Percentiles rank a stretch among this genome's conserved stretches.
Conservation (phyloP, 1,140 invertebrate species). For the Cataglyphis hispanica region DNA sequence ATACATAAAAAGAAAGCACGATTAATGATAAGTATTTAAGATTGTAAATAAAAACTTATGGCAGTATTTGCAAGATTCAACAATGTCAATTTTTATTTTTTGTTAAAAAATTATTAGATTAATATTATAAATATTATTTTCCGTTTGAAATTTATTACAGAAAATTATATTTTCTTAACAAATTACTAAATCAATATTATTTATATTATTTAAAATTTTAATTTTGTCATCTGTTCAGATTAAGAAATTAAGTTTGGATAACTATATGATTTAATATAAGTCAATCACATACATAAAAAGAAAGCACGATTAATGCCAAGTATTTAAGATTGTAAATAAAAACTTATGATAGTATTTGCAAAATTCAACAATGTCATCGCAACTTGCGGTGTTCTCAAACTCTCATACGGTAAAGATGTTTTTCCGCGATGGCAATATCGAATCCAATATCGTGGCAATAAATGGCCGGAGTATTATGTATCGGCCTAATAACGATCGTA, state of each 20-base stretch:
- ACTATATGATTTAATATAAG: background rate
- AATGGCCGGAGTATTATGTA: constrained; percentile 71
- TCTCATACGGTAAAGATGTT: constrained; percentile 57
- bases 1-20: background rate
- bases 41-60: constrained; percentile 27
- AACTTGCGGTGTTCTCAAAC: constrained; percentile 22
- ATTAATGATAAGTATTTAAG: constrained; percentile 12
- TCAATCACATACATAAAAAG: background rate
- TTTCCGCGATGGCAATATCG: constrained; percentile 66
- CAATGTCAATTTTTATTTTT: no score
- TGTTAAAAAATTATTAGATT: constrained; percentile 9
- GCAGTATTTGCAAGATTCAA: constrained; percentile 30
- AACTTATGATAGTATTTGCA: constrained; percentile 8
- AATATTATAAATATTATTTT: background rate
- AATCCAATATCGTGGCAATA: constrained; percentile 66
- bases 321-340: constrained; percentile 30
- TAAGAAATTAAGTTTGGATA: background rate
- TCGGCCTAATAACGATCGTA: constrained; percentile 74
- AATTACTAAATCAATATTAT: background rate
- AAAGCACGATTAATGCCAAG: background rate
- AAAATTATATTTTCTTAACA: background rate
- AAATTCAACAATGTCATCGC: constrained; percentile 16
- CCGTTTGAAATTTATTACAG: background rate
- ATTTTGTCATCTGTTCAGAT: background rate
- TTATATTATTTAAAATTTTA: background rate